Evolutionary conservation across 2,797 vertebrate genomes (phyloP), one percentile per base, ranked within the genome.

Genomic region (Muscicapa comitata): DNA sequence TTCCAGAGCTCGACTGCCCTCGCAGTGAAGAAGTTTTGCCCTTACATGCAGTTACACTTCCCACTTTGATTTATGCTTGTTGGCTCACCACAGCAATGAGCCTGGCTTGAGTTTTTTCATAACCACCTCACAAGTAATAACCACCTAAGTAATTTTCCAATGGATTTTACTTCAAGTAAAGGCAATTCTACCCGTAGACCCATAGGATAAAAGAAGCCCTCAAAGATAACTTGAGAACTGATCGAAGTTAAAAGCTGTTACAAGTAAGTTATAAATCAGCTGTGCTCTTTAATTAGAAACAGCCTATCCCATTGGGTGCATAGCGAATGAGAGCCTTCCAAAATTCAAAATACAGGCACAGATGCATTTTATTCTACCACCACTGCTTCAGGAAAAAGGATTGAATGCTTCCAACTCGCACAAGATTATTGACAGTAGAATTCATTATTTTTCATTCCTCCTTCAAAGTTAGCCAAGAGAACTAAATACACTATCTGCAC

Each of bases 211-310:
- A 45, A 93, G 24, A 91, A 92, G 45, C 18, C 17, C 51, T 62
- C 25, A 40, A 71, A 73, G 33, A 89, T 38, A 94, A 65, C 80
- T 84, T 55, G 4, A 84, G 43, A 79, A 17, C 12, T 55, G 37
- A 65, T 26, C 0, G 0, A 86, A 72, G 14, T 35, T 65, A 57
- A 76, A 58, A 84, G 31, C 9, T 75, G 28, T 62, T 84, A 61
- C 58, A 87, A 93, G 28, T 43, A 81, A 93, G 54, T 50, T 72
- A 81, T 65, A 81, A 50, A 78, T 78, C 42, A 85, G 20, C 18
- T 79, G 51, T 50, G 53, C 12, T 91, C 35, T 86, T 71, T 86
- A 93, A 94, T 89, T 86, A 91, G 51, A 89, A 89, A 73, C 38
- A 90, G 77, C 23, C 28, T 53, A 43, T 55, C 37, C 47, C 48